Conservation (phyloP, 1,140 invertebrate genomes). For the Nasonia giraulti region DNA sequence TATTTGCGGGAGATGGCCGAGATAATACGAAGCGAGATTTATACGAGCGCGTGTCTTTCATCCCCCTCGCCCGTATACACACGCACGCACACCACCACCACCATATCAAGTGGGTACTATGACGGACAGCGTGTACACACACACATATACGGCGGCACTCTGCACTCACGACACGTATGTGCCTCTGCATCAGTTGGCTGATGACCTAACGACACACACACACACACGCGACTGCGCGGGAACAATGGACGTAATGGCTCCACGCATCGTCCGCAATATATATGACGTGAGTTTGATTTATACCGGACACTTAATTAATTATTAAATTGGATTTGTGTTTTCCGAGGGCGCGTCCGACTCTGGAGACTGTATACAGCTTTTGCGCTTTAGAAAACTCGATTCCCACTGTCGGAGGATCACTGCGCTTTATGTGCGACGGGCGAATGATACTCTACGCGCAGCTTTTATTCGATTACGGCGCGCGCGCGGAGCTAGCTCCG, state of each 20-base stretch:
- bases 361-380: neutral
- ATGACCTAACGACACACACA: constrained; percentile 30
- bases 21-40: constrained; percentile 68
- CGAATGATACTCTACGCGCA: neutral
- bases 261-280: constrained; percentile 11
- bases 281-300: constrained; percentile 41
- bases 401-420: too few species aligned
- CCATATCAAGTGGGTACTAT: neutral
- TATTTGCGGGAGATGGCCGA: constrained; percentile 64
- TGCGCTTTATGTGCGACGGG: neutral
- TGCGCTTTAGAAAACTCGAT: too few species aligned
- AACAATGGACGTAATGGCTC: constrained; percentile 33
- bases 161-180: constrained; percentile 43
- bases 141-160: constrained; percentile 8
- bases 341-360: too few species aligned
- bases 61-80: constrained; percentile 51
- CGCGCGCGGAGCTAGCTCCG: neutral
- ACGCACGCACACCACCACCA: neutral
- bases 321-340: constrained; percentile 37
- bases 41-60: constrained; percentile 62
- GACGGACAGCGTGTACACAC: neutral
- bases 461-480: neutral
- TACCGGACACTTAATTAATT: constrained; percentile 40
- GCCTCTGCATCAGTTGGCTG: constrained; percentile 1
- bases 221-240: neutral